Conservation (phyloP, 2,888 invertebrate species). For the Himalopsyche japonica region DNA sequence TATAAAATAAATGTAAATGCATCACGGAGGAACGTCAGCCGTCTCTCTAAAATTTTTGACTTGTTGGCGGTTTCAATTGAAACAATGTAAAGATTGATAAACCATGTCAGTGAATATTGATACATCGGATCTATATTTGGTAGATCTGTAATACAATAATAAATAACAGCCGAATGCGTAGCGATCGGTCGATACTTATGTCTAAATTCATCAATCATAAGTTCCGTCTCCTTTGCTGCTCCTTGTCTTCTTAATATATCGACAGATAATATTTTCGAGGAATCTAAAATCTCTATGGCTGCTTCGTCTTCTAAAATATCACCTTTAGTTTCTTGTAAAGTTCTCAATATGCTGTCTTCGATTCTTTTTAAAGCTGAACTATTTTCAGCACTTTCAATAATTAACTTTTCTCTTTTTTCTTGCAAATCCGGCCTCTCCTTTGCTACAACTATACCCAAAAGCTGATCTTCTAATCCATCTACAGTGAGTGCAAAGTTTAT, state of each 20-base stretch:
- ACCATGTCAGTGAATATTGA: constrained; percentile 85
- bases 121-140: constrained; percentile 89
- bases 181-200: constrained; percentile 77
- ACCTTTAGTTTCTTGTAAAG: constrained; percentile 79
- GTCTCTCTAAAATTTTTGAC: constrained; percentile 70
- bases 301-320: constrained; percentile 90
- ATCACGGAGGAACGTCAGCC: constrained; percentile 71
- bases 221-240: constrained; percentile 75
- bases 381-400: constrained; percentile 79
- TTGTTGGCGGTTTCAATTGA: constrained; percentile 77
- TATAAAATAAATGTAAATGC: constrained; percentile 82
- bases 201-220: constrained; percentile 75
- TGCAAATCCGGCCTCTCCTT: constrained; percentile 84
- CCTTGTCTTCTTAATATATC: constrained; percentile 84
- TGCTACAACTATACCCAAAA: constrained; percentile 81
- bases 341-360: constrained; percentile 86
- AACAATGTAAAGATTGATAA: constrained; percentile 77
- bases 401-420: constrained; percentile 76
- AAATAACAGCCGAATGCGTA: constrained; percentile 77
- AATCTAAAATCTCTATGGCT: constrained; percentile 85
- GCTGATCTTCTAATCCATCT: constrained; percentile 81
- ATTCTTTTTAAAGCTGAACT: constrained; percentile 79
- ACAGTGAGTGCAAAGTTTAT: constrained; percentile 83
- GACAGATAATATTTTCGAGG: constrained; percentile 78
- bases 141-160: constrained; percentile 81